Conservation (phyloP, 2,113 vertebrate genomes). For the Chionis minor region DNA sequence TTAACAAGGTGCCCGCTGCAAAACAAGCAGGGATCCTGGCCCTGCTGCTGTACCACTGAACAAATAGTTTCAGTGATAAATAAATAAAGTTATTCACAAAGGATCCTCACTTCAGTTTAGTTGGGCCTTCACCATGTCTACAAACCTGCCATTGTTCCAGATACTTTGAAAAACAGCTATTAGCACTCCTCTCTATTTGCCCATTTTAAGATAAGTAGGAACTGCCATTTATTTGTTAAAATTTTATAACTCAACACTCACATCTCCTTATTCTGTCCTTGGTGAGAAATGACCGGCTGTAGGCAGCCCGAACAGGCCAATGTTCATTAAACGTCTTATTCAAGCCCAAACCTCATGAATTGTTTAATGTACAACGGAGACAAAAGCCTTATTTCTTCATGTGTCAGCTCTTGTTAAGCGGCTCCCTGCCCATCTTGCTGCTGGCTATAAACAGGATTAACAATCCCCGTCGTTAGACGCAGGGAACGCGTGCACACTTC, state of each 20-base stretch:
- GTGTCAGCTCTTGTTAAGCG: conserved; percentile 75
- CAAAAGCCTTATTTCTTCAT: conserved; percentile 77
- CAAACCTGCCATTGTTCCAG: conserved; percentile 13
- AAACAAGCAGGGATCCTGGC: conserved; percentile 12
- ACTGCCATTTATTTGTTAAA: conserved; percentile 61
- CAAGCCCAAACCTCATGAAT: conserved; percentile 79
- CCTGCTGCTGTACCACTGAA: not conserved
- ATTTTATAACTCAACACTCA: conserved; percentile 63
- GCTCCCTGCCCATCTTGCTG: conserved; percentile 67
- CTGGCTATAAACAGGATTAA: conserved; percentile 72
- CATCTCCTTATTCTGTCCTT: conserved; percentile 14
- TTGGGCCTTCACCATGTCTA: not conserved
- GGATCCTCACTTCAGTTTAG: not conserved
- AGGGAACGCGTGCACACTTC: not conserved
- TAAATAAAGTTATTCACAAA: not conserved
- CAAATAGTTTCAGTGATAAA: conserved; percentile 42
- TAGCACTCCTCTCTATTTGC: conserved; percentile 35
- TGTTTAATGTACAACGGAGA: conserved; percentile 76
- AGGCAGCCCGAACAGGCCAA: conserved; percentile 63
- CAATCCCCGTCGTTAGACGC: conserved; percentile 35
- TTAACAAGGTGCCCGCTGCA: conserved; percentile 30
- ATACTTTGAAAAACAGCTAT: conserved; percentile 9
- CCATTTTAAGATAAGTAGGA: conserved; percentile 48
- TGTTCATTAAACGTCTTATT: conserved; percentile 79
- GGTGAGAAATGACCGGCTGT: conserved; percentile 76